Percentiles rank a stretch among this genome's conserved stretches.
These are phyloP conservation scores for Alcis repandata DNA, from an alignment of 2,888 invertebrate species.

Conservation along the genomic window DNA sequence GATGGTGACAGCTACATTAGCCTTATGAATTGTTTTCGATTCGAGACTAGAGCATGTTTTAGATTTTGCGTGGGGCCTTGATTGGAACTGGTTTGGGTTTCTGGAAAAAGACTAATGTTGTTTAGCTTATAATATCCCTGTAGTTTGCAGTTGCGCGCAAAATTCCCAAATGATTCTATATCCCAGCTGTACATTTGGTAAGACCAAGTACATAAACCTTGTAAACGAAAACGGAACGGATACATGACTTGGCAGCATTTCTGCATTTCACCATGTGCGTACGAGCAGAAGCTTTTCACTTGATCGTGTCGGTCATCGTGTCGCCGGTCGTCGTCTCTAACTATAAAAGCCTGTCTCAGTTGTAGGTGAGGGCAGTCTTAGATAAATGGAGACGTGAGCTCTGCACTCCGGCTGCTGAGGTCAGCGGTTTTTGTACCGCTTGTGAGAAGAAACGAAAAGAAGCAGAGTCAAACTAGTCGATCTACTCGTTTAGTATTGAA, in stretches of 20 bases:
- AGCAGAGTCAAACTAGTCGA: conserved; percentile 3
- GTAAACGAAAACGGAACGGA: too few relatives aligned
- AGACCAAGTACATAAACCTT: too few relatives aligned
- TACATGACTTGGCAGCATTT: too few relatives aligned
- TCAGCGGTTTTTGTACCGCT: conserved; percentile 14
- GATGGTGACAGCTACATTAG: not conserved
- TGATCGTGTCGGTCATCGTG: not conserved
- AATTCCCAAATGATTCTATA: too few relatives aligned
- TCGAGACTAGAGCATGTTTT: not conserved
- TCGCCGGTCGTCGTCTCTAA: not conserved
- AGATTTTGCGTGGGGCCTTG: too few relatives aligned
- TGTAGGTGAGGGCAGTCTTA: conserved; percentile 46
- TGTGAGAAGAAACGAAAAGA: not conserved
- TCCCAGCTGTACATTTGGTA: too few relatives aligned
- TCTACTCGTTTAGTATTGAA: not conserved
- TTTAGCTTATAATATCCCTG: not conserved
- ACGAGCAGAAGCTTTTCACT: not conserved
- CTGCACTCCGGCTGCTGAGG: conserved; percentile 38
- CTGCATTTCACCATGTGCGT: not conserved
- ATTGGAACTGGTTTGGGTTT: too few relatives aligned
- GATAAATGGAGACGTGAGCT: conserved; percentile 46
- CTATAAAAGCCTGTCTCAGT: conserved; percentile 39
- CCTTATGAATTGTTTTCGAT: not conserved
- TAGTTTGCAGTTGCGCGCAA: too few relatives aligned
- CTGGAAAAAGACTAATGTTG: too few relatives aligned